Evolutionary conservation across 2,888 invertebrate genomes (phyloP), one percentile per base, ranked within the genome.

Genomic region (Limnephilus auricula): DNA sequence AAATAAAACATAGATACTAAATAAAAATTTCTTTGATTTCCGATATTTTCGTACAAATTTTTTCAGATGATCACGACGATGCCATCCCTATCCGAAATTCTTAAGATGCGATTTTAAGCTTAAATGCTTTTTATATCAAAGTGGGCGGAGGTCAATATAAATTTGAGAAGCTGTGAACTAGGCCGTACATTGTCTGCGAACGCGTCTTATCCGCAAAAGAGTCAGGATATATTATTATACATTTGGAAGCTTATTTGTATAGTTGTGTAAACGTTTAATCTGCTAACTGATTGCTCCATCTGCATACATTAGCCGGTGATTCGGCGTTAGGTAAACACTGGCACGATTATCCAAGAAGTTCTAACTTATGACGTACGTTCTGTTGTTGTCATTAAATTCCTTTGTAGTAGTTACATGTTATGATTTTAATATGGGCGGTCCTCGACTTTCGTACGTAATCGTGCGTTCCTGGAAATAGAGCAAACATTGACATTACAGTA

Each of bases 201-300:
- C n/a, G 65, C n/a, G 25, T 65, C 65, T 65, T 65, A 65, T 65
- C 65, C 65, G 65, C 25, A 65, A 65, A 65, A 65, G 25, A 65
- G 65, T n/a, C 65, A 65, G 65, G 65, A 65, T n/a, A 65, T 65
- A 65, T 65, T 65, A 25, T n/a, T n/a, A n/a, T 50, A 15, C 9
- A 65, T 65, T 65, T 65, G 65, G 65, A 65, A 65, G 65, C 65
- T 65, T 25, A 65, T 65, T 65, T 65, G 65, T 65, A 25, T 65
- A 65, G 65, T 65, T 65, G 65, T 65, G 65, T 65, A 65, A 65
- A 65, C 65, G 65, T 65, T 65, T 65, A 65, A 65, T 65, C 65
- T 65, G 65, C 65, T 65, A 65, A 65, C 65, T 65, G 65, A n/a
- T 65, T 65, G 65, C 65, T n/a, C 9, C 65, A n/a, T 65, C 65